These are phyloP conservation scores for Hypselothyrea guttata DNA, from an alignment of 2,888 invertebrate species.

Conservation along the genomic window DNA sequence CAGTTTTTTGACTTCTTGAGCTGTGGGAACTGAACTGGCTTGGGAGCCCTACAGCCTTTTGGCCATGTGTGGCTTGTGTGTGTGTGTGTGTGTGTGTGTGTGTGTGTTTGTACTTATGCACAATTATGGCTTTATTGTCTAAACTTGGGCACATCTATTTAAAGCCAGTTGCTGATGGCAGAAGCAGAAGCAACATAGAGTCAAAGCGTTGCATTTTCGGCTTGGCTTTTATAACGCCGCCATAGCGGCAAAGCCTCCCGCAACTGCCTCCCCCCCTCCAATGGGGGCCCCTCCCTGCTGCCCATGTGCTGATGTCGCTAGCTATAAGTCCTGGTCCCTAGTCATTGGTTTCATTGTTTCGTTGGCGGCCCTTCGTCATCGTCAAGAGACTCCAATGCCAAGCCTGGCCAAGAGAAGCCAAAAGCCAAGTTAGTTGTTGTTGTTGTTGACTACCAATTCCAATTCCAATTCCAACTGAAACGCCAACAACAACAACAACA, in stretches of 20 bases:
- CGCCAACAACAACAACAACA: slow-evolving; percentile 29
- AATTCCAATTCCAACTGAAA: slow-evolving; percentile 12
- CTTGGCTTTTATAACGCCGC: slow-evolving; percentile 76
- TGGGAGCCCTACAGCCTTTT: slow-evolving; percentile 23
- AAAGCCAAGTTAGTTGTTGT: background rate
- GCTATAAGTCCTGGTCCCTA: slow-evolving; percentile 32
- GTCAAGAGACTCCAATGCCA: slow-evolving; percentile 45
- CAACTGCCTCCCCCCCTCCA: background rate
- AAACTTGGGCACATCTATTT: slow-evolving; percentile 78
- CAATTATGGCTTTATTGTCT: slow-evolving; percentile 77
- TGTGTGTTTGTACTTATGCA: slow-evolving; percentile 62
- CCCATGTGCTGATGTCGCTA: slow-evolving; percentile 16
- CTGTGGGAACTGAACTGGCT: slow-evolving; percentile 45
- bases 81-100: slow-evolving; percentile 15
- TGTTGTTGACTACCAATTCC: slow-evolving; percentile 10
- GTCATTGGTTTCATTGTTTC: slow-evolving; percentile 64
- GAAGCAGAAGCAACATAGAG: slow-evolving; percentile 26
- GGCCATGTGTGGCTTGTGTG: slow-evolving; percentile 6
- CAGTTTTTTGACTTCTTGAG: slow-evolving; percentile 5
- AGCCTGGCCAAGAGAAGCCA: slow-evolving; percentile 5
- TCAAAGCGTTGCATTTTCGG: slow-evolving; percentile 76
- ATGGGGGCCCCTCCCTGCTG: background rate
- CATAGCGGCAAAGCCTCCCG: slow-evolving; percentile 43
- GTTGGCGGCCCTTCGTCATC: slow-evolving; percentile 79
- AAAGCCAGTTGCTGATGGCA: slow-evolving; percentile 61